Base-by-base conservation (phyloP, 1,140 invertebrate genomes). In the Gryon sp. region DNA sequence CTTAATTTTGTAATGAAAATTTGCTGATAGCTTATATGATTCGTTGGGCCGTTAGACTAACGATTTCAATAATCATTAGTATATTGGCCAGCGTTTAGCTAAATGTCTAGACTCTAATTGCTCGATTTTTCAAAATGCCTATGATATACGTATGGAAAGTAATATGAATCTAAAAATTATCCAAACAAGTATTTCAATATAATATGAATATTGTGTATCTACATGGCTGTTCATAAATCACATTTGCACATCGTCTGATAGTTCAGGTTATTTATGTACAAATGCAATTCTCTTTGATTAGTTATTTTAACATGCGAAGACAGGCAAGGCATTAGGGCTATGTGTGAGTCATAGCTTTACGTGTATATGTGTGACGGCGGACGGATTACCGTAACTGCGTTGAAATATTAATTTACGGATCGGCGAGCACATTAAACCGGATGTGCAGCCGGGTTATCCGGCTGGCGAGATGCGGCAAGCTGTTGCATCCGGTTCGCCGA, bases 351-450 rank as follows among this genome's bases (percentile, higher is more conserved):
- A n/a, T n/a, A n/a, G n/a, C n/a, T n/a, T n/a, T n/a, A n/a, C n/a
- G n/a, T 2, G 32, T 15, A 12, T 30, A 22, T 38, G 18, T 59
- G 52, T 45, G 74, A 43, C 20, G 52, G 41, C 52, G 34, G 16
- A 74, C 40, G 80, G 62, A 78, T 81, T 76, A 81, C 80, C 66
- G 74, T 76, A 63, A 70, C 63, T 65, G 48, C 34, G 76, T 78
- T 84, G 80, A 87, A 86, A 87, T 85, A 86, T 86, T 85, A 86
- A 86, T 86, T 86, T 77, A 78, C 78, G 77, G 83, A 59, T 78
- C 80, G 76, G 36, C 20, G 50, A 48, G 30, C 66, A 76, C 75
- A 60, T 79, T 76, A 76, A 78, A 84, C 68, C 82, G 85, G 86
- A 86, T 86, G 80, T 81, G 62, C 81, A 82, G 65, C 24, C 36